Percentiles rank a stretch among this genome's conserved stretches.
Evolutionary conservation across 2,113 vertebrate genomes (phyloP).

Genomic region (Candoia aspera): DNA sequence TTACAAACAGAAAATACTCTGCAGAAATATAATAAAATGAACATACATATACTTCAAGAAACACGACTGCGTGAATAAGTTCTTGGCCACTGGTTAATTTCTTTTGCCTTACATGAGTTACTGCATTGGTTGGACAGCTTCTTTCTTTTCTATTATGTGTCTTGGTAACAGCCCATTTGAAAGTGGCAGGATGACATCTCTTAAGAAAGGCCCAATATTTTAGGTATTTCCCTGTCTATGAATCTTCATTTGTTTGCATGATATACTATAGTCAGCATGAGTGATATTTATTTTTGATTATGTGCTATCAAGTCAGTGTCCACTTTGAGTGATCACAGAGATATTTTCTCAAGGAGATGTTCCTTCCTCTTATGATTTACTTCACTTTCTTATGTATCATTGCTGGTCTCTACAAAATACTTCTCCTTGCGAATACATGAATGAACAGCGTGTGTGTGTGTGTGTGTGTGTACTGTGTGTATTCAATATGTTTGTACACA

Average conservation of each 20-base stretch:
- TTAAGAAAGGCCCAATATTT: neutral
- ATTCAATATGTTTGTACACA: neutral
- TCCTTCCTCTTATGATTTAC: neutral
- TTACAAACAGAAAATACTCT: conserved; percentile 51
- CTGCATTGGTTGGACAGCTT: neutral
- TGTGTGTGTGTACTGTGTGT: too few species aligned
- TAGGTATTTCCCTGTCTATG: neutral
- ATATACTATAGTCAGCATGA: neutral
- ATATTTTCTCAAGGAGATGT: neutral
- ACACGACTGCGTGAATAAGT: neutral
- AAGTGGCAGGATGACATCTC: neutral
- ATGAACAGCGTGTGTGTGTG: neutral
- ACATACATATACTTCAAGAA: conserved; percentile 25
- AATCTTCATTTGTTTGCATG: neutral
- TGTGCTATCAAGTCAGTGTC: neutral
- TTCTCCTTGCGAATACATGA: neutral
- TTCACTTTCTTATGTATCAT: neutral
- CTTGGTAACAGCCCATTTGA: neutral
- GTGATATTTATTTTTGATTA: neutral
- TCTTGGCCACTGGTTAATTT: neutral
- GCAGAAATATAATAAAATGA: neutral
- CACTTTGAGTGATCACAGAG: neutral
- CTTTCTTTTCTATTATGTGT: neutral
- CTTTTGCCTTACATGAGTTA: neutral
- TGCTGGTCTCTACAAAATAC: neutral